phyloP scores from a whole-genome alignment of 2,888 invertebrate species.

The Conomelus anceps region DNA sequence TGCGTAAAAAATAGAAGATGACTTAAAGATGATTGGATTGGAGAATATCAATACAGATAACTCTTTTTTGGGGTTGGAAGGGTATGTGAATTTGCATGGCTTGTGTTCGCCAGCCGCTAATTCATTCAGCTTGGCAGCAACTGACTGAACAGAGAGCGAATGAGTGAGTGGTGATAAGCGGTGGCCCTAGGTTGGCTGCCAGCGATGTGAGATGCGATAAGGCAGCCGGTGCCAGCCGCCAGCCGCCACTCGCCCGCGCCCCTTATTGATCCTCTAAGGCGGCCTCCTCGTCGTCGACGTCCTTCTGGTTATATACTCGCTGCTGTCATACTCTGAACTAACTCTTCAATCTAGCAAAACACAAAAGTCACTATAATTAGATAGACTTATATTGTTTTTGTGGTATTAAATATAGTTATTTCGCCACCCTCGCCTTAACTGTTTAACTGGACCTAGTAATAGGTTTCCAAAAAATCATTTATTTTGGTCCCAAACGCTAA shows the following conservation, averaged over 20 bases:
- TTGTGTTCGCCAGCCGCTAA: not conserved
- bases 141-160: not conserved
- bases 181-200: constrained; percentile 1
- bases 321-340: not conserved
- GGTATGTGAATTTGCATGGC: not conserved
- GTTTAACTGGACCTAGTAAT: no score
- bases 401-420: no score
- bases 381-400: no score
- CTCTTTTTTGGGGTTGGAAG: not conserved
- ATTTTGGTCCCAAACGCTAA: no score
- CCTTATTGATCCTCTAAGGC: constrained; percentile 4
- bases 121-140: not conserved
- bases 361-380: no score
- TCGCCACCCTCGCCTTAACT: no score
- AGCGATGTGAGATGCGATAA: constrained; percentile 8
- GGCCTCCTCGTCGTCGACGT: not conserved
- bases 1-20: no score
- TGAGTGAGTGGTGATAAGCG: not conserved
- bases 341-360: no score
- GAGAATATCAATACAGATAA: no score
- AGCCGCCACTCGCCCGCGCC: not conserved
- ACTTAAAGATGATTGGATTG: not conserved
- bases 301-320: not conserved
- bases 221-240: not conserved
- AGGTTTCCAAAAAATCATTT: no score